Conservation (phyloP, 2,113 vertebrate genomes). For the Agelaius tricolor region DNA sequence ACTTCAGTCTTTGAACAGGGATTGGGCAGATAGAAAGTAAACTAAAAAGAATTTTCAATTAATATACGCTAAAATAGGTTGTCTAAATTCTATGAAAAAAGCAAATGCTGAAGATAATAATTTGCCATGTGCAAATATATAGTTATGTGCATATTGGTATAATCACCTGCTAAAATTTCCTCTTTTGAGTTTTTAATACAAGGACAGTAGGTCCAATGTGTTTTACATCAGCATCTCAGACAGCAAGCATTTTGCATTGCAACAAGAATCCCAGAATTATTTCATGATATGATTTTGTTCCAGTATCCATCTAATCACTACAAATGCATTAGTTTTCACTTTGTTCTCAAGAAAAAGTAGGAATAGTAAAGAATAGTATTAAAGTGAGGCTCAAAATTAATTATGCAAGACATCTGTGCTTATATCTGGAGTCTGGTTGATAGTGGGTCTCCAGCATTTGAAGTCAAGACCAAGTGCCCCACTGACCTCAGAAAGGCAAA, state of each 20-base stretch:
- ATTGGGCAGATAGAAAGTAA: neutral
- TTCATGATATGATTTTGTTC: neutral
- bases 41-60: neutral
- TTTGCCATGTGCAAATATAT: neutral
- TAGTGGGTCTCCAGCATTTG: neutral
- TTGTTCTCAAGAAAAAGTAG: neutral
- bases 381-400: neutral
- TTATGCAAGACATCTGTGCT: neutral
- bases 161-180: neutral
- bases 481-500: neutral
- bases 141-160: neutral
- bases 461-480: neutral
- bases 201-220: neutral
- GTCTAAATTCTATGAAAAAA: neutral
- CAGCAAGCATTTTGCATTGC: neutral
- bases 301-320: neutral
- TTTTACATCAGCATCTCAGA: neutral
- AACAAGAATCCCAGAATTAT: neutral
- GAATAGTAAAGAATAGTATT: neutral
- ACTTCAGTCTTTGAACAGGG: neutral
- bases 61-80: neutral
- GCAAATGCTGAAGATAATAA: neutral
- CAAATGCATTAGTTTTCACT: neutral
- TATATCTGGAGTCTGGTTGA: neutral
- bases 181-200: neutral